Base-by-base conservation (phyloP, 1,140 invertebrate genomes). In the Penaeus japonicus region DNA sequence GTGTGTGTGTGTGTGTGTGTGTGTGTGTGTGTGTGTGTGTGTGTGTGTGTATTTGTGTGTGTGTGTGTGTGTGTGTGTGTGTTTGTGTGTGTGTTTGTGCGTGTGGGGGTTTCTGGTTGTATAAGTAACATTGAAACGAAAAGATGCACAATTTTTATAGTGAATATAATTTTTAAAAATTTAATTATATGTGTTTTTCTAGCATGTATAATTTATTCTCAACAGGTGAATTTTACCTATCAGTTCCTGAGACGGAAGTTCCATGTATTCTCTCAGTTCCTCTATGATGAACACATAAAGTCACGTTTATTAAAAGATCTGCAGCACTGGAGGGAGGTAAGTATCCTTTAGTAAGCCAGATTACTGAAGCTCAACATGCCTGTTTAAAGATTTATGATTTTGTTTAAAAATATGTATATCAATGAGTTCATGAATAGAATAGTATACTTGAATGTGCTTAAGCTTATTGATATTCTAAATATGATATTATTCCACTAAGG, bases 211-310 rank as follows among this genome's bases (percentile, higher is more conserved):
- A 53, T 59, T 59, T 84, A 47, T 91, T 75, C 90, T 85, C 90
- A 92, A 86, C 90, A 95, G 94, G 95, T 99, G 0, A 99, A 99
- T 92, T 98, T 97, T 92, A 98, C 97, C 0, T 99, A 99, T 93
- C 98, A 99, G 93, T 99, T 99, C 93, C 93, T 99, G 70, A 95
- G 96, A 87, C 96, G 98, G 87, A 99, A 99, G 93, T 96, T 99
- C 91, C 96, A 96, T 90, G 96, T 96, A 4, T 99, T 99, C 92
- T 99, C 98, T 2, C 98, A 99, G 92, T 99, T 99, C 92, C 95
- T 99, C 91, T 99, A 96, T 92, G 98, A 99, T 93, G 99, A 99
- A 93, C 98, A 99, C 91, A 99, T 99, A 80, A 99, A 99, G 92
- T 99, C 98, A 0, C 94, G 97, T 83, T 93, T 99, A 0, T 95